phyloP scores from a whole-genome alignment of 2,888 invertebrate species.

The Drosophila borealis region DNA sequence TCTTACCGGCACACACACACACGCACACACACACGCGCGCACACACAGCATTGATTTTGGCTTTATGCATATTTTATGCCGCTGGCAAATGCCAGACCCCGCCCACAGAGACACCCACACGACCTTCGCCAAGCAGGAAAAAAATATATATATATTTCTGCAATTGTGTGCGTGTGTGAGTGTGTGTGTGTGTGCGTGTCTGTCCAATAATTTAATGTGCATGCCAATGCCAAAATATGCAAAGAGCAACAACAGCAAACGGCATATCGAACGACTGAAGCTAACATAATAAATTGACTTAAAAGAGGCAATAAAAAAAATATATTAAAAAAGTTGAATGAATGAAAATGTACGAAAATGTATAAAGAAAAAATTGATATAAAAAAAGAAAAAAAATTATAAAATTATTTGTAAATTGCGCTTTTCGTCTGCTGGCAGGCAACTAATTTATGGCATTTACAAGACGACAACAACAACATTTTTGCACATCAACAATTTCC shows the following conservation, averaged over 20 bases:
- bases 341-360: slow-evolving; percentile 29
- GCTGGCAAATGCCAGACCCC: slow-evolving; percentile 25
- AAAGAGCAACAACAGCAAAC: slow-evolving; percentile 32
- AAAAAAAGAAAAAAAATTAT: slow-evolving; percentile 27
- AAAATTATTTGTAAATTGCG: slow-evolving; percentile 59
- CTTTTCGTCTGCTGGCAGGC: slow-evolving; percentile 67
- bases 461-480: slow-evolving; percentile 65
- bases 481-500: slow-evolving; percentile 79
- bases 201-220: slow-evolving; percentile 63
- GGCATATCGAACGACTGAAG: slow-evolving; percentile 30
- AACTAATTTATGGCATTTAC: slow-evolving; percentile 78
- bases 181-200: slow-evolving; percentile 18
- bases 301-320: slow-evolving; percentile 48
- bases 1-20: slow-evolving; percentile 28
- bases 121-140: slow-evolving; percentile 63
- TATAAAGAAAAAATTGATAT: slow-evolving; percentile 13
- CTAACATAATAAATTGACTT: slow-evolving; percentile 58
- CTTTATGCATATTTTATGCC: slow-evolving; percentile 61
- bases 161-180: not conserved
- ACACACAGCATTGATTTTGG: slow-evolving; percentile 61
- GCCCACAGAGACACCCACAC: slow-evolving; percentile 54
- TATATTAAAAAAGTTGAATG: slow-evolving; percentile 2
- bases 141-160: slow-evolving; percentile 20
- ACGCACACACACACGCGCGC: slow-evolving; percentile 7
- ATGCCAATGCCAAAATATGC: slow-evolving; percentile 65